phyloP scores from a whole-genome alignment of 2,888 invertebrate genomes.

The Acanthosoma haemorrhoidale region DNA sequence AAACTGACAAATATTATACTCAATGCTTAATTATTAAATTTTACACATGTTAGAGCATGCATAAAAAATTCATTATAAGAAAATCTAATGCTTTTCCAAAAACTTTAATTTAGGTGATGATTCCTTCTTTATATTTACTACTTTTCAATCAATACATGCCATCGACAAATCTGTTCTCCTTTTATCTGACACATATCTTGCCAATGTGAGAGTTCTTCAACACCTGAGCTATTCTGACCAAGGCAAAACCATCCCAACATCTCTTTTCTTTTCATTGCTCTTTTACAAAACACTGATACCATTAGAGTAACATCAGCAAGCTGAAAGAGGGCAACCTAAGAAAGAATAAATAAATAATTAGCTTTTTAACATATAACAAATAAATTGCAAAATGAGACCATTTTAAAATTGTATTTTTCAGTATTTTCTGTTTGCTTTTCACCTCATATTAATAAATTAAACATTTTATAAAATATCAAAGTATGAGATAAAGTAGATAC shows the following conservation, averaged over 20 bases:
- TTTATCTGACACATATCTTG: constrained; percentile 80
- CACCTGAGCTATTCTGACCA: constrained; percentile 85
- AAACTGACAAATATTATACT: constrained; percentile 19
- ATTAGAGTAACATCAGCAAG: constrained; percentile 90
- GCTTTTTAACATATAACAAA: no score
- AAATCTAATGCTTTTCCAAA: background rate
- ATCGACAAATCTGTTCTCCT: constrained; percentile 85
- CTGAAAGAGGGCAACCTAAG: constrained; percentile 87
- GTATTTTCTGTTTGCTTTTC: no score
- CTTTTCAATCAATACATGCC: constrained; percentile 75
- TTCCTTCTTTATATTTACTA: background rate
- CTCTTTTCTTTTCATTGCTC: constrained; percentile 89
- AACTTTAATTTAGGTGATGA: background rate
- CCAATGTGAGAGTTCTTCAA: constrained; percentile 90
- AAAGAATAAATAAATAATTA: constrained; percentile 27
- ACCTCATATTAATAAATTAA: no score
- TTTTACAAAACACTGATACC: constrained; percentile 86
- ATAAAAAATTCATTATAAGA: constrained; percentile 3
- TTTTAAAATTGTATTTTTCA: no score
- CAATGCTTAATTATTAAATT: constrained; percentile 1
- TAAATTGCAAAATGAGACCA: no score
- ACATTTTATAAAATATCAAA: no score
- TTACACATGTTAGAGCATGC: background rate
- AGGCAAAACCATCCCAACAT: constrained; percentile 96
- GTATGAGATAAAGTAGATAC: no score